Evolutionary conservation across 2,888 invertebrate genomes (phyloP), one percentile per base, ranked within the genome.

Genomic region (Urechis unicinctus): DNA sequence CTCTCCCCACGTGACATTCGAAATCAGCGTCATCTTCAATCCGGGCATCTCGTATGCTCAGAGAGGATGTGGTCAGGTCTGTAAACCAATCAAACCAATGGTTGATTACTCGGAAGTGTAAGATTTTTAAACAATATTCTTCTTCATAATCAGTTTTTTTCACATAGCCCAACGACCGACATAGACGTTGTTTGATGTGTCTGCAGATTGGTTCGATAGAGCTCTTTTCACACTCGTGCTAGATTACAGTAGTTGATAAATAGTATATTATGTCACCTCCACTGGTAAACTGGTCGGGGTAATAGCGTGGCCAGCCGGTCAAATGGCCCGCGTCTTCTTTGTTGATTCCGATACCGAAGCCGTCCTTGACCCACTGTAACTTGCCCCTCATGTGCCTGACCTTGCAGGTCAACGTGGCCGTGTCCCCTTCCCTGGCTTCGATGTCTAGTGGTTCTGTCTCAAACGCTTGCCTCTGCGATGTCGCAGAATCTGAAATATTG

Each of bases 341-440:
- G 72, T 93, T 90, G 0, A 89, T 86, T 1, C 96, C 96, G 31
- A 97, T 83, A 0, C 94, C 96, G 72, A 95, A 96, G 73, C 92
- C 94, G 72, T 95, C 93, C 73, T 92, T 91, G 56, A 95, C 95
- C 97, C 97, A 97, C 78, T 96, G 96, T 53, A 96, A 83, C 53
- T 87, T 86, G 1, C 96, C 96, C 46, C 84, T 85, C 77, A 92
- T 91, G 73, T 88, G 86, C 74, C 90, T 86, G 26, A 95, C 91
- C 43, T 89, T 89, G 78, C 95, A 96, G 3, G 92, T 91, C 56
- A 95, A 81, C 13, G 92, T 90, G 44, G 92, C 90, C 57, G 88
- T 84, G 52, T 89, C 88, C 17, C 93, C 93, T 48, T 89, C 87
- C 50, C 91, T 88, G 3, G 91, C 92, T 30, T 90, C 90, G 81